Conservation (phyloP, 2,888 invertebrate species). For the Anagyrus pseudococci region DNA sequence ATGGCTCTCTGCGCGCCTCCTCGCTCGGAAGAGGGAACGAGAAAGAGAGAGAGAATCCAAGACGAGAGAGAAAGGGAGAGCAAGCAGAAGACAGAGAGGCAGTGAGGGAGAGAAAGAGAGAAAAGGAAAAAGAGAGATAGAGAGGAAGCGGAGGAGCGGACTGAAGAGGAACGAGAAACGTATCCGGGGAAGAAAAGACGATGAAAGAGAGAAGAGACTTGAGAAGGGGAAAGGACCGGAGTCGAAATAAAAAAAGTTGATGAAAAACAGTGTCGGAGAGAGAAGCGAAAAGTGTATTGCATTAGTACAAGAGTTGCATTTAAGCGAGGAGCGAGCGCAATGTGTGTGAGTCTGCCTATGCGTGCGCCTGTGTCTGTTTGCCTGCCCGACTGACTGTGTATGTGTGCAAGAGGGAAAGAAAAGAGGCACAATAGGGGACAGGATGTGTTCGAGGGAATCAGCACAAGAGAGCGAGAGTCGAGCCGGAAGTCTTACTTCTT, state of each 20-base stretch:
- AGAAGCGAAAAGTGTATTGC: slow-evolving; percentile 47
- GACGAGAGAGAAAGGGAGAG: slow-evolving; percentile 1
- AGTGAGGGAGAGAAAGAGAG: slow-evolving; percentile 3
- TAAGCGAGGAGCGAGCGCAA: slow-evolving; percentile 46
- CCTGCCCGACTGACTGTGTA: no score
- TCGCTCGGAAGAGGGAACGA: slow-evolving; percentile 5
- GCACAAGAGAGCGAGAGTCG: slow-evolving; percentile 41
- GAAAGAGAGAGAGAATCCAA: slow-evolving; percentile 3
- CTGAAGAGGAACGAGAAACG: no score
- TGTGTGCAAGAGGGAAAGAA: not conserved
- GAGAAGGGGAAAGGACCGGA: no score
- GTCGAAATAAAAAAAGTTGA: not conserved
- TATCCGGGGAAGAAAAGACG: no score
- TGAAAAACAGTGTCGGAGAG: not conserved
- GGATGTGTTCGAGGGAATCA: slow-evolving; percentile 11
- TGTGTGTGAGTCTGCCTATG: no score
- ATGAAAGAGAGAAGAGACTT: no score
- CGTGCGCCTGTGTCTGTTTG: not conserved
- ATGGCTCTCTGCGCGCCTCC: no score
- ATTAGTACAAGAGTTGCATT: slow-evolving; percentile 61
- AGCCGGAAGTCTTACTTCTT: slow-evolving; percentile 42
- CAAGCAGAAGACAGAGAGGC: not conserved
- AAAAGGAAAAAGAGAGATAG: slow-evolving; percentile 3
- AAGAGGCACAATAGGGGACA: not conserved
- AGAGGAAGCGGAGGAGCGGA: no score